Conservation (phyloP, 1,140 invertebrate genomes). For the Solenopsis invicta region DNA sequence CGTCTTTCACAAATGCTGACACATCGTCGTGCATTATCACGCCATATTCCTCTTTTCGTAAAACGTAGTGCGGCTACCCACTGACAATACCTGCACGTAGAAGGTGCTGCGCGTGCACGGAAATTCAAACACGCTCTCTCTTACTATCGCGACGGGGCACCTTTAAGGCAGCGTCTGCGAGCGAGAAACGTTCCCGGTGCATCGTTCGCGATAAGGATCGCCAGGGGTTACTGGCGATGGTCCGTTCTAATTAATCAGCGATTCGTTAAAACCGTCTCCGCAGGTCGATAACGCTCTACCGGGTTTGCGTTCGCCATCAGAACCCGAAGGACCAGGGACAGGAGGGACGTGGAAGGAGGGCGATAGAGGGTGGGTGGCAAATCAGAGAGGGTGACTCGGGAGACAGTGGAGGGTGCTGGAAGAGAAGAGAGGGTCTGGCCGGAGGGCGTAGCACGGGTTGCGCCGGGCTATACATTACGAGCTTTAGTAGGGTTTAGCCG, state of each 20-base stretch:
- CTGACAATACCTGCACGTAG: conserved; percentile 61
- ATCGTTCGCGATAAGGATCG: conserved; percentile 61
- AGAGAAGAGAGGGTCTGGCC: conserved; percentile 65
- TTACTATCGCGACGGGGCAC: not conserved
- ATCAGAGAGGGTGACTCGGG: conserved; percentile 44
- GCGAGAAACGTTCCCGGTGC: conserved; percentile 18
- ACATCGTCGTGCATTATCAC: conserved; percentile 42
- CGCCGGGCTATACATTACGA: conserved; percentile 81
- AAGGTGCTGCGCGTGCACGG: conserved; percentile 51
- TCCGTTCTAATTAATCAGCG: conserved; percentile 76
- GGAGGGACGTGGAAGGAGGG: not conserved
- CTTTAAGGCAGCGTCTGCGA: conserved; percentile 32
- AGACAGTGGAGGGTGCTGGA: conserved; percentile 38
- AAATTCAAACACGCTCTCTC: conserved; percentile 38
- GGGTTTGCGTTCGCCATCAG: conserved; percentile 57
- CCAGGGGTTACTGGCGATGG: conserved; percentile 13
- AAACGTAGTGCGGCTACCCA: conserved; percentile 28
- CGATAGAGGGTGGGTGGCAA: conserved; percentile 21
- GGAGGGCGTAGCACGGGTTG: conserved; percentile 77
- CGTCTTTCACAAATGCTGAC: conserved; percentile 51
- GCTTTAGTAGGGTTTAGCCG: conserved; percentile 82
- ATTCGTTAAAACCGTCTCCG: conserved; percentile 76
- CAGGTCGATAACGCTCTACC: conserved; percentile 69
- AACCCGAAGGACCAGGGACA: conserved; percentile 21
- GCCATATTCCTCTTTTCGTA: conserved; percentile 37